Evolutionary conservation across 1,140 invertebrate genomes (phyloP).

Genomic region (Drosophila tropicalis): DNA sequence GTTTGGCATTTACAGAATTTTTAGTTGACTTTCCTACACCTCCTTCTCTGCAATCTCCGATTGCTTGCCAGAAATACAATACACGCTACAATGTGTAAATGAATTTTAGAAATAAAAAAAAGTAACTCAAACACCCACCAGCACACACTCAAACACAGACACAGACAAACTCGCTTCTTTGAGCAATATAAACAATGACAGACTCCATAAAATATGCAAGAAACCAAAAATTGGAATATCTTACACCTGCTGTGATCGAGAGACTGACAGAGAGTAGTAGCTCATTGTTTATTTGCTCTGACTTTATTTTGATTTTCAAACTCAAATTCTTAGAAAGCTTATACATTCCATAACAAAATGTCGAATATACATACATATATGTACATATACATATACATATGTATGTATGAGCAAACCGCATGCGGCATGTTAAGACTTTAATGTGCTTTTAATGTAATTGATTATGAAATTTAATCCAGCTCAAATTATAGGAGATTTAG

Average conservation of each 20-base stretch:
- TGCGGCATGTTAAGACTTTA: slow-evolving; percentile 39
- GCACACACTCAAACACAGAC: background rate
- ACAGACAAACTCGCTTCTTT: slow-evolving; percentile 32
- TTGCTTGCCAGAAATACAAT: slow-evolving; percentile 49
- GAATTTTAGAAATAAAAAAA: slow-evolving; percentile 7
- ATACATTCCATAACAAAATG: slow-evolving; percentile 19
- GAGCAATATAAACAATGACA: slow-evolving; percentile 72
- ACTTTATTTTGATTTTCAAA: slow-evolving; percentile 48
- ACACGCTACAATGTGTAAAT: slow-evolving; percentile 52
- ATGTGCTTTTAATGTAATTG: slow-evolving; percentile 69
- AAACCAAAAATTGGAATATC: slow-evolving; percentile 39
- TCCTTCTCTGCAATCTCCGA: slow-evolving; percentile 19
- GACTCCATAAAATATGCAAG: slow-evolving; percentile 69
- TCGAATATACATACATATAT: slow-evolving; percentile 34
- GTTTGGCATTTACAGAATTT: slow-evolving; percentile 45
- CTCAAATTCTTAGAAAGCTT: no score
- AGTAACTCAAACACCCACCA: background rate
- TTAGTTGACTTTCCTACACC: slow-evolving; percentile 48
- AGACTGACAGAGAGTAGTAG: no score
- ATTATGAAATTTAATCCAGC: slow-evolving; percentile 59
- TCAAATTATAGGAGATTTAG: slow-evolving; percentile 5
- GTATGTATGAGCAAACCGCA: no score
- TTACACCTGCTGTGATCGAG: slow-evolving; percentile 40
- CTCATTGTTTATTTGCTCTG: slow-evolving; percentile 42
- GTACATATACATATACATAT: slow-evolving; percentile 10